A percentile compares a stretch with the other conserved stretches of the same genome.
Conservation (phyloP, 30 jellyfish, hydroid and myxozoan genomes). For the Aurelia aurita region DNA sequence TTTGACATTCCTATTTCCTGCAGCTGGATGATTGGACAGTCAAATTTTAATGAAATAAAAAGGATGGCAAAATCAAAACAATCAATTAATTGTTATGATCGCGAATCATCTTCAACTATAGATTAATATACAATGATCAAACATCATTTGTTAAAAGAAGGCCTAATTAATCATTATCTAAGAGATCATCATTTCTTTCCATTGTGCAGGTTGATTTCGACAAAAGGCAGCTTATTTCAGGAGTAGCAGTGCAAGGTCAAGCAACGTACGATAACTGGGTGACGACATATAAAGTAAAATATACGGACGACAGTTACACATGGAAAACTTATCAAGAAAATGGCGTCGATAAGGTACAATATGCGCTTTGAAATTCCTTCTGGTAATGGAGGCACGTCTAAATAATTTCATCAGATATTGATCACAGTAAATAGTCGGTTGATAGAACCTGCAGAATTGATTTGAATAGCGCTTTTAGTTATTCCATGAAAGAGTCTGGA, state of each 20-base stretch:
- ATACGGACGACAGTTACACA: conserved; percentile 70
- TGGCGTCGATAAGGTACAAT: conserved; percentile 32
- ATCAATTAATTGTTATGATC: too few species aligned
- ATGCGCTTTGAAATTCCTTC: neutral
- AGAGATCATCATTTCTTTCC: neutral
- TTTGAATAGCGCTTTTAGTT: too few species aligned
- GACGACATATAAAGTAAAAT: conserved; percentile 45
- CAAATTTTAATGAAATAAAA: too few species aligned
- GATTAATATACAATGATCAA: neutral
- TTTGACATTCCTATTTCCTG: too few species aligned
- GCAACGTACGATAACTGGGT: conserved; percentile 81
- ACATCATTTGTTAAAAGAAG: neutral
- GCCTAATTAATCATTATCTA: neutral
- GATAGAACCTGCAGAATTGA: too few species aligned
- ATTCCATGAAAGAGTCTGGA: too few species aligned
- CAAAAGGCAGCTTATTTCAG: conserved; percentile 37
- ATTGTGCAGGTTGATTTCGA: conserved; percentile 70
- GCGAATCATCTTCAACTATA: too few species aligned
- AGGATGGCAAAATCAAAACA: too few species aligned
- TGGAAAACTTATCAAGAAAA: conserved; percentile 31
- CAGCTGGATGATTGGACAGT: too few species aligned
- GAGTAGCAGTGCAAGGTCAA: conserved; percentile 87
- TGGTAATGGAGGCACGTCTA: too few species aligned
- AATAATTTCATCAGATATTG: too few species aligned
- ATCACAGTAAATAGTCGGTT: too few species aligned